Evolutionary conservation across 1,140 invertebrate genomes (phyloP).

Genomic region (Eumeta japonica): DNA sequence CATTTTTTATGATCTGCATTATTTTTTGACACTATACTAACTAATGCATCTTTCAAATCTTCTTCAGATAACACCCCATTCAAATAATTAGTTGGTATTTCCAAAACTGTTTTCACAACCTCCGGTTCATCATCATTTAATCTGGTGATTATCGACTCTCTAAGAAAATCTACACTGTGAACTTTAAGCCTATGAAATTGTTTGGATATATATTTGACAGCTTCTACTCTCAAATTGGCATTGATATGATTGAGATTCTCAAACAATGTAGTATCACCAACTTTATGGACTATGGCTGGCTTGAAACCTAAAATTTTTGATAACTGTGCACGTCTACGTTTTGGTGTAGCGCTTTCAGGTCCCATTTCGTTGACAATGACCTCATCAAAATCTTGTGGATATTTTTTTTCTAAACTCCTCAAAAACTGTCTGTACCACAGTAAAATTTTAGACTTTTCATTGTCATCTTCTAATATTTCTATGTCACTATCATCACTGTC

Average conservation of each 20-base stretch:
- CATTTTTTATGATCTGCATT: conserved; percentile 26
- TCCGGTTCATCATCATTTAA: conserved; percentile 59
- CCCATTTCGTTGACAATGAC: conserved; percentile 55
- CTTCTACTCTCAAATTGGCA: conserved; percentile 61
- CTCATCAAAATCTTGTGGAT: conserved; percentile 67
- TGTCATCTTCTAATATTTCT: conserved; percentile 47
- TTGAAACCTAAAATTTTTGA: conserved; percentile 54
- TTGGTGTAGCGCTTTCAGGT: conserved; percentile 25
- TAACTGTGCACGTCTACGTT: conserved; percentile 22
- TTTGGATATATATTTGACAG: conserved; percentile 60
- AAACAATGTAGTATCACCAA: conserved; percentile 60
- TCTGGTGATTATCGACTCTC: conserved; percentile 59
- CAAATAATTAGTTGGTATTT: conserved; percentile 38
- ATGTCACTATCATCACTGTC: conserved; percentile 42
- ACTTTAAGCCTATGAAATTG: conserved; percentile 51
- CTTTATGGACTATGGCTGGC: conserved; percentile 53
- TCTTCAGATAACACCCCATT: conserved; percentile 37
- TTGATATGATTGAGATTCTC: conserved; percentile 68
- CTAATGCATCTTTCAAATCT: conserved; percentile 29
- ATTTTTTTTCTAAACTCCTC: conserved; percentile 61
- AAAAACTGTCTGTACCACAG: conserved; percentile 57
- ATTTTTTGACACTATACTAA: conserved; percentile 26
- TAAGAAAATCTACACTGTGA: conserved; percentile 55
- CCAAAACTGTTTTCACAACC: conserved; percentile 57
- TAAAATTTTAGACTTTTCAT: conserved; percentile 24